Evolutionary conservation across 2,888 invertebrate genomes (phyloP).

Genomic region (Drosophila niveifrons): DNA sequence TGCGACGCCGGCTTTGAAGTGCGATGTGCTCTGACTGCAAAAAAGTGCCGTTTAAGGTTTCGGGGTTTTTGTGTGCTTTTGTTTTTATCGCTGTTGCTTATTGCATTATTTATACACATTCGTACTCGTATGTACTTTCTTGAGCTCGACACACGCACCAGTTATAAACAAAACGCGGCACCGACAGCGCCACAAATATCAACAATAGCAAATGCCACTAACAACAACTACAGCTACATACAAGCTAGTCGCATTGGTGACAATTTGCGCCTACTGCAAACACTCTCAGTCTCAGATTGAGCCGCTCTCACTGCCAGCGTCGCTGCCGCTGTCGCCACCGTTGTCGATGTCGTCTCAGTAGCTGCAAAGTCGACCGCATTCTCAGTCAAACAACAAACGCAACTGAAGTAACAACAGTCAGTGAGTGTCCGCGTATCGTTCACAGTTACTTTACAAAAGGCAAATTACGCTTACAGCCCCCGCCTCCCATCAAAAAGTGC

Average conservation of each 20-base stretch:
- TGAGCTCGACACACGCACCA: slow-evolving; percentile 40
- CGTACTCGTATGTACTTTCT: slow-evolving; percentile 51
- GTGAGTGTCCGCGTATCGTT: slow-evolving; percentile 55
- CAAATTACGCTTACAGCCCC: slow-evolving; percentile 16
- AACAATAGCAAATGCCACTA: slow-evolving; percentile 37
- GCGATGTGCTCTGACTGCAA: slow-evolving; percentile 76
- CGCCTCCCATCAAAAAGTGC: slow-evolving; percentile 24
- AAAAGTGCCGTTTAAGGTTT: slow-evolving; percentile 74
- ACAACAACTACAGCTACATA: slow-evolving; percentile 41
- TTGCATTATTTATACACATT: slow-evolving; percentile 73
- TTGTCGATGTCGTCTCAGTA: slow-evolving; percentile 41
- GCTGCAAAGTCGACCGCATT: slow-evolving; percentile 64
- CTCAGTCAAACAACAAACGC: slow-evolving; percentile 78
- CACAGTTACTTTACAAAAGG: slow-evolving; percentile 25
- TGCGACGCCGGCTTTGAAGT: slow-evolving; percentile 57
- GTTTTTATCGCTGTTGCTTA: slow-evolving; percentile 60
- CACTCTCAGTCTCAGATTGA: slow-evolving; percentile 57
- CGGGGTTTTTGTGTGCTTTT: slow-evolving; percentile 43
- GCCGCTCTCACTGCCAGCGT: slow-evolving; percentile 50
- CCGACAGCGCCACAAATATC: slow-evolving; percentile 27
- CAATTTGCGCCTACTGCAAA: slow-evolving; percentile 70
- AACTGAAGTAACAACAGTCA: slow-evolving; percentile 73
- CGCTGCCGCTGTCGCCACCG: slow-evolving; percentile 25
- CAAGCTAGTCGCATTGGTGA: slow-evolving; percentile 57
- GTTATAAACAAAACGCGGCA: slow-evolving; percentile 62